Evolutionary conservation across 2,797 vertebrate species (phyloP), one percentile per base, ranked within the genome.

Genomic region (Muraenolepis orangiensis): DNA sequence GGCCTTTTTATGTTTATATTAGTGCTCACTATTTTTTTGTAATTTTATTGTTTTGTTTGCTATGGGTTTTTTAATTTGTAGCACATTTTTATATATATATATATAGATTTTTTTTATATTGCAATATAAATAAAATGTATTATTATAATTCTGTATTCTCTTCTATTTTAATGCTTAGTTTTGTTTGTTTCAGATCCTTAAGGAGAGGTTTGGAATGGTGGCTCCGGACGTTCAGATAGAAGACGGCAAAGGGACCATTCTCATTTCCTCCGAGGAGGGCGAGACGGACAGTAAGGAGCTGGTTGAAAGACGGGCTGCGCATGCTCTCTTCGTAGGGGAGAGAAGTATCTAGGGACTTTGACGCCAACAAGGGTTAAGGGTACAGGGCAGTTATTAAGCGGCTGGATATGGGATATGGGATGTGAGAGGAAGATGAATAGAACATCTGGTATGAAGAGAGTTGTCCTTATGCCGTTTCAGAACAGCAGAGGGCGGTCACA

Each of bases 221-320:
- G 98, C 98, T 72, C 98, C 98, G 57, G 98, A 99, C 78, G 97
- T 99, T 83, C 96, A 99, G 85, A 99, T 99, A 84, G 98, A 99
- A 84, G 98, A 99, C 74, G 98, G 98, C 70, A 99, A 98, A 91
- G 98, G 97, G 85, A 99, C 98, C 34, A 99, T 99, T 78, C 94
- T 99, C 36, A 98, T 99, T 85, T 99, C 98, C 74, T 99, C 98
- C 3, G 98, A 99, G 82, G 97, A 96, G 85, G 98, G 98, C 87
- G 98, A 99, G 88, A 99, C 98, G 0, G 97, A 98, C 91, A 94
- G 98, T 98, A 83, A 74, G 83, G 5, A 67, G 2, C 13, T 10
- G 26, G 8, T 23, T 3, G 0, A 0, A n/a, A n/a, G n/a, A n/a
- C n/a, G n/a, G n/a, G n/a, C n/a, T n/a, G n/a, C n/a, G n/a, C n/a